Evolutionary conservation across 2,888 invertebrate genomes (phyloP).

Genomic region (Lacanobia oleracea): DNA sequence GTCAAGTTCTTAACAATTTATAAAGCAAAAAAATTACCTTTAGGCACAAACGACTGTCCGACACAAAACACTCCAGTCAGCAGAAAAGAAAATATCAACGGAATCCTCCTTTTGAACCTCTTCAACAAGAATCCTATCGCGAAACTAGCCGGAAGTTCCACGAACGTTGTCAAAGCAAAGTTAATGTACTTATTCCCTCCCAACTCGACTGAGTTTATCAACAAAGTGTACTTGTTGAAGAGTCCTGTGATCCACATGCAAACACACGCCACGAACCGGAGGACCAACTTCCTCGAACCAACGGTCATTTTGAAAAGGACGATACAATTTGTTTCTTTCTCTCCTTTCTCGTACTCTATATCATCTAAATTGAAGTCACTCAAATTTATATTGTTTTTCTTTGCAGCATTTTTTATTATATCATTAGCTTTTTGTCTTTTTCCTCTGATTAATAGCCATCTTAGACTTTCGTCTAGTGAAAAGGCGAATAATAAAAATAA

Average conservation of each 20-base stretch:
- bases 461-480: conserved; percentile 92
- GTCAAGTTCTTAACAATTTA: not conserved
- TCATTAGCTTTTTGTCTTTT: conserved; percentile 90
- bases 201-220: conserved; percentile 92
- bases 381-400: conserved; percentile 69
- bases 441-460: conserved; percentile 93
- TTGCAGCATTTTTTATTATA: conserved; percentile 90
- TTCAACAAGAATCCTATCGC: conserved; percentile 88
- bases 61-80: conserved; percentile 32
- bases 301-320: conserved; percentile 60
- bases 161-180: conserved; percentile 91
- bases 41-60: conserved; percentile 19
- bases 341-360: conserved; percentile 24
- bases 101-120: conserved; percentile 85
- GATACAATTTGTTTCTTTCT: not conserved
- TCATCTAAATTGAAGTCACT: conserved; percentile 58
- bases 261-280: conserved; percentile 66
- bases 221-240: conserved; percentile 91
- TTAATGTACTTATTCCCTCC: conserved; percentile 93
- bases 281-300: conserved; percentile 60
- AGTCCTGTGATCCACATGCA: conserved; percentile 71
- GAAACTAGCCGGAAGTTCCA: conserved; percentile 90
- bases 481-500: conserved; percentile 89
- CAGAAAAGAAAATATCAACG: conserved; percentile 78
- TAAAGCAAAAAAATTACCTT: conserved; percentile 7